Percentiles rank a stretch among this genome's conserved stretches.
phyloP scores from a whole-genome alignment of 2,888 invertebrate species.

The Chaitophorus viminalis region DNA sequence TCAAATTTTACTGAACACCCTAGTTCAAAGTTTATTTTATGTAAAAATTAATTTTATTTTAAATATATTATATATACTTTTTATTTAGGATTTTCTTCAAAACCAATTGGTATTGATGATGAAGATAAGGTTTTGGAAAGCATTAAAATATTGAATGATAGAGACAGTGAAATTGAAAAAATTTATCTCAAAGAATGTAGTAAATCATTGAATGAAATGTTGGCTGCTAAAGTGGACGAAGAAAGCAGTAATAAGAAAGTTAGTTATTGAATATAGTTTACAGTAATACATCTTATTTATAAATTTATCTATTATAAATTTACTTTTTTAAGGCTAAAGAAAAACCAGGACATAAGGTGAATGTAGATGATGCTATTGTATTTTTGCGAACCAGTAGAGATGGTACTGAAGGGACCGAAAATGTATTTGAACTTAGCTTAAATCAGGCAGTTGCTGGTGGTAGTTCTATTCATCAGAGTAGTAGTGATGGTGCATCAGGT shows the following conservation, averaged over 20 bases:
- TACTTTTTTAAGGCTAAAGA: constrained; percentile 65
- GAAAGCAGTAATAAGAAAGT: constrained; percentile 73
- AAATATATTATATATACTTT: neutral
- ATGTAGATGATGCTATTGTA: constrained; percentile 79
- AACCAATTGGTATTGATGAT: constrained; percentile 95
- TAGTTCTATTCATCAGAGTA: constrained; percentile 65
- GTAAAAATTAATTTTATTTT: no score
- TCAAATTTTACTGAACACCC: no score
- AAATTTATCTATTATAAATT: constrained; percentile 25
- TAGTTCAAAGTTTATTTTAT: no score
- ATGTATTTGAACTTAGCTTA: constrained; percentile 94
- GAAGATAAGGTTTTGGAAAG: constrained; percentile 88
- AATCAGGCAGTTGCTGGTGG: constrained; percentile 85
- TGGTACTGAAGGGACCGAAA: constrained; percentile 73
- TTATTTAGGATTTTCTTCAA: constrained; percentile 71
- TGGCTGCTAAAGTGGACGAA: constrained; percentile 80
- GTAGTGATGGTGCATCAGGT: constrained; percentile 70
- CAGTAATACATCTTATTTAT: neutral
- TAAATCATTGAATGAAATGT: constrained; percentile 83
- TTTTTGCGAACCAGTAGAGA: constrained; percentile 81
- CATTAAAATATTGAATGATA: constrained; percentile 77
- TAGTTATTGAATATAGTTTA: constrained; percentile 36
- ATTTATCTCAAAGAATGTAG: constrained; percentile 82
- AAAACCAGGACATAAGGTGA: constrained; percentile 67
- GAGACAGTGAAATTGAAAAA: constrained; percentile 75